Conservation (phyloP, 2,113 vertebrate species). For the Fulica atra region DNA sequence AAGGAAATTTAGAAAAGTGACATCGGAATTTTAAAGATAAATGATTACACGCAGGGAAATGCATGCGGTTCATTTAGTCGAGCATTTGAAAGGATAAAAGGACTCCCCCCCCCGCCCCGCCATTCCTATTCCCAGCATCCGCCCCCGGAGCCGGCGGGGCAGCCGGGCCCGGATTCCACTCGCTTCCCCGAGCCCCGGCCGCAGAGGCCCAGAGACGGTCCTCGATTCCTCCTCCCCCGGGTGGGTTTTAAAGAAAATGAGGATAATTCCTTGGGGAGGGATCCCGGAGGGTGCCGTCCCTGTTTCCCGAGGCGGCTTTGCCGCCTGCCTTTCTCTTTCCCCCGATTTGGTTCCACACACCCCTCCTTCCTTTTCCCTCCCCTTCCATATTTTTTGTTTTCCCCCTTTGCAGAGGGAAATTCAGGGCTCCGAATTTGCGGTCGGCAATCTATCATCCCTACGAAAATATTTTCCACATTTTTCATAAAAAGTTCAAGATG, state of each 20-base stretch:
- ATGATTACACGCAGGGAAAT: background rate
- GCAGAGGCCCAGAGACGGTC: background rate
- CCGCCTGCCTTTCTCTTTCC: background rate
- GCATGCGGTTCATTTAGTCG: background rate
- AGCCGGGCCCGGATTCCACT: background rate
- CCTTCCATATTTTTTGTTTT: background rate
- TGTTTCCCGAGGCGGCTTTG: background rate
- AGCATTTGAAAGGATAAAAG: conserved; percentile 9
- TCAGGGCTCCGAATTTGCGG: conserved; percentile 69
- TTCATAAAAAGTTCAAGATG: conserved; percentile 80
- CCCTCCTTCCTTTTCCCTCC: background rate
- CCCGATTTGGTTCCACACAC: background rate
- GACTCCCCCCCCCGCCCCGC: background rate
- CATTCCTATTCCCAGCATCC: background rate
- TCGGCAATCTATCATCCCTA: conserved; percentile 65
- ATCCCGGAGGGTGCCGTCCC: background rate
- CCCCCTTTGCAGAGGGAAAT: conserved; percentile 6
- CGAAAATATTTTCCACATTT: conserved; percentile 79
- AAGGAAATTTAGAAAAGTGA: conserved; percentile 15
- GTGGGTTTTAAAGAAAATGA: background rate
- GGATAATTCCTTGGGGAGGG: background rate
- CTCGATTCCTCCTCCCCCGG: too few species aligned
- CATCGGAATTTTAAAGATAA: conserved; percentile 35
- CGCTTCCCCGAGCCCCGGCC: background rate
- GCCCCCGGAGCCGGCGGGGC: background rate